Conservation (phyloP, 64 coral and sea anemone genomes). For the Montipora cactus region DNA sequence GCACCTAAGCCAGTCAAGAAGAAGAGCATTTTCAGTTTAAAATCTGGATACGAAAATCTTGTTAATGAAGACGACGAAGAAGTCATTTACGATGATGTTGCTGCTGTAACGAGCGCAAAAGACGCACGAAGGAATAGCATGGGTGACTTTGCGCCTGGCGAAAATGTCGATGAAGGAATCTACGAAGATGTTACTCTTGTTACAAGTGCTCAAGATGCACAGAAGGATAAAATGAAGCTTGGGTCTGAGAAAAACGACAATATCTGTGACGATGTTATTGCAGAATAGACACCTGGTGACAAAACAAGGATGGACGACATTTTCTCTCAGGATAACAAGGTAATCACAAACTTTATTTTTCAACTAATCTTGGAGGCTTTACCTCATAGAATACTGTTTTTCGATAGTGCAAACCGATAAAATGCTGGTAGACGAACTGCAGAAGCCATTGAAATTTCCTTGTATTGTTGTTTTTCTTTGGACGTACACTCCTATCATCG, state of each 20-base stretch:
- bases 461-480: no score
- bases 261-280: no score
- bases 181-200: not conserved
- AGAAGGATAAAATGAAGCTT: not conserved
- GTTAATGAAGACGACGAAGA: slow-evolving; percentile 10
- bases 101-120: not conserved
- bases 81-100: not conserved
- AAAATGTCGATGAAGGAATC: not conserved
- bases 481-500: no score
- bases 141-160: not conserved
- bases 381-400: no score
- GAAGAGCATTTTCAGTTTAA: not conserved
- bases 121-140: not conserved
- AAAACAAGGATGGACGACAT: not conserved
- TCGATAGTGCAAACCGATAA: no score
- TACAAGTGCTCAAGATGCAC: not conserved
- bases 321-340: slow-evolving; percentile 21
- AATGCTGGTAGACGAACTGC: no score
- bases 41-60: not conserved
- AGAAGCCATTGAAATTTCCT: no score
- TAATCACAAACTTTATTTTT: not conserved
- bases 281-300: no score
- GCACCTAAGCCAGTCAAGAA: not conserved
- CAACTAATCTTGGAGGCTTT: no score
- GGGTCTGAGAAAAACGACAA: no score